Evolutionary conservation across 2,113 vertebrate genomes (phyloP).

Genomic region (Phyllostomus discolor): DNA sequence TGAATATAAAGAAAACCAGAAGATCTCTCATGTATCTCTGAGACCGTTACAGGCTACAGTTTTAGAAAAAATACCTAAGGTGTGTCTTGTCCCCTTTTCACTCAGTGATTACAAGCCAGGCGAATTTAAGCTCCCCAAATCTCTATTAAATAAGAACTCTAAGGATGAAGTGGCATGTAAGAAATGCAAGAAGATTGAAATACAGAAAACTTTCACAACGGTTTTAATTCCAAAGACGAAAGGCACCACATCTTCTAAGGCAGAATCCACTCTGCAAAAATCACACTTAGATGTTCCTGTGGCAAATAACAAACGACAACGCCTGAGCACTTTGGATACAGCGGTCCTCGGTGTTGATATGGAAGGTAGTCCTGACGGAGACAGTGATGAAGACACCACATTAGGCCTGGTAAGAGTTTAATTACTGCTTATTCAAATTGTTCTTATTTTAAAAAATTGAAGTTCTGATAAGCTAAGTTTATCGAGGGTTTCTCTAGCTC

Average conservation of each 20-base stretch:
- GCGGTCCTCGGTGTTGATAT: not conserved
- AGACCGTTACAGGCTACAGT: conserved; percentile 30
- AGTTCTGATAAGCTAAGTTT: conserved; percentile 13
- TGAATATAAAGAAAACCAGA: conserved; percentile 60
- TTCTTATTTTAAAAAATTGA: conserved; percentile 18
- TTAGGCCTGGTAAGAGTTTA: conserved; percentile 57
- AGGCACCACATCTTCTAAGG: not conserved
- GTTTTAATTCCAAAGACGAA: conserved; percentile 51
- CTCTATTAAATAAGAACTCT: conserved; percentile 32
- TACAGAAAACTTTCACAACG: conserved; percentile 1
- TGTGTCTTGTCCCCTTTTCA: conserved; percentile 60
- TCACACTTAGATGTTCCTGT: not conserved
- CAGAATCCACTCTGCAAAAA: conserved; percentile 29
- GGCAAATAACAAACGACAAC: not conserved
- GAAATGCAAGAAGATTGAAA: conserved; percentile 36
- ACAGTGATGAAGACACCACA: conserved; percentile 45
- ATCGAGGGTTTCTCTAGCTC: not conserved
- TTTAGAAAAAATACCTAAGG: conserved; percentile 46
- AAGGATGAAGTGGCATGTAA: not conserved
- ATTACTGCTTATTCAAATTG: conserved; percentile 37
- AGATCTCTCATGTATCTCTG: not conserved
- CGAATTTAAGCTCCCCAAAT: not conserved
- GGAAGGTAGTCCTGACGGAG: conserved; percentile 45
- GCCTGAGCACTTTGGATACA: not conserved
- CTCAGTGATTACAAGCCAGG: conserved; percentile 54